A percentile compares a stretch with the other conserved stretches of the same genome.
Evolutionary conservation across 2,797 vertebrate species (phyloP).

Genomic region (Ispidina lecontei): DNA sequence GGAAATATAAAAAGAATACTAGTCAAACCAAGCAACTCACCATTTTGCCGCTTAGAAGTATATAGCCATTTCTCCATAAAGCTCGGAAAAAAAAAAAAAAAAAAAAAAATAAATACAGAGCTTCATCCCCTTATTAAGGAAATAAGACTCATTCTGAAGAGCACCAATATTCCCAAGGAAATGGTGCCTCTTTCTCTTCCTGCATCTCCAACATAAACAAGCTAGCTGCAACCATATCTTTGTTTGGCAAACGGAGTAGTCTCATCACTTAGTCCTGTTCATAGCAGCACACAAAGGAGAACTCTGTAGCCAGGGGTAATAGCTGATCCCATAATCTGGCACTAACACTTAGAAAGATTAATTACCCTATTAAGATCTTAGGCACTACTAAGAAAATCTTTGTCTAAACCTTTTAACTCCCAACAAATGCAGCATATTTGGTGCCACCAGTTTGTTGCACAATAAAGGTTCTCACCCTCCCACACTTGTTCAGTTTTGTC

Average conservation of each 20-base stretch:
- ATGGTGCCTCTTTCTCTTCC: slow-evolving; percentile 39
- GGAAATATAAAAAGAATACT: not conserved
- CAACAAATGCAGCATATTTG: slow-evolving; percentile 75
- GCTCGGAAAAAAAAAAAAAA: not conserved
- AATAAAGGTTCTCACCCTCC: slow-evolving; percentile 72
- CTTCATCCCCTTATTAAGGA: slow-evolving; percentile 33
- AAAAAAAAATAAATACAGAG: not conserved
- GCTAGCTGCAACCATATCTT: slow-evolving; percentile 71
- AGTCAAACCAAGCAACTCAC: not conserved
- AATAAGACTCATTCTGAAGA: slow-evolving; percentile 51
- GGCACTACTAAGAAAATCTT: slow-evolving; percentile 82
- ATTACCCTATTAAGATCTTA: slow-evolving; percentile 84
- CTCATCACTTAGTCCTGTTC: slow-evolving; percentile 74
- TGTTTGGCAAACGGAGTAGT: slow-evolving; percentile 76
- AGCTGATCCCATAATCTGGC: slow-evolving; percentile 83
- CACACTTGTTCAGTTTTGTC: slow-evolving; percentile 62
- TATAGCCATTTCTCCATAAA: slow-evolving; percentile 6
- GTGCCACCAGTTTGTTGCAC: slow-evolving; percentile 72
- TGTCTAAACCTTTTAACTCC: slow-evolving; percentile 80
- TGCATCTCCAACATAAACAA: slow-evolving; percentile 70
- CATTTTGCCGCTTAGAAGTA: slow-evolving; percentile 8
- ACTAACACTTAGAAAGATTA: slow-evolving; percentile 84
- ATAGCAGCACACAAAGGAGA: slow-evolving; percentile 79
- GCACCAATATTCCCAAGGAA: slow-evolving; percentile 49
- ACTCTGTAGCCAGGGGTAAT: slow-evolving; percentile 80